phyloP scores from a whole-genome alignment of 2,797 vertebrate species.

The Sphenopsis melanotis region DNA sequence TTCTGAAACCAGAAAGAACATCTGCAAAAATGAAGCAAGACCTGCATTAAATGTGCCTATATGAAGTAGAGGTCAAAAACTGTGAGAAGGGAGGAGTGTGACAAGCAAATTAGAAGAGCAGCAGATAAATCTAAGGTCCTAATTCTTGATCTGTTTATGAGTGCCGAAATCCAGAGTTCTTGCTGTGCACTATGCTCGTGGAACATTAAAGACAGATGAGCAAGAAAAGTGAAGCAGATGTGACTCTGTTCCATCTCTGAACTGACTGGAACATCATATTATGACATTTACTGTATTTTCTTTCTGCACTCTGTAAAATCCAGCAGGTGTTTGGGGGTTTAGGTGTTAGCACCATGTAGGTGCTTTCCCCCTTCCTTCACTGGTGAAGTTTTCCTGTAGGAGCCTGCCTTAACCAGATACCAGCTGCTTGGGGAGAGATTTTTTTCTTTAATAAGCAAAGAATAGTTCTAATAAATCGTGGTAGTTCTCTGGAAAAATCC shows the following conservation, averaged over 20 bases:
- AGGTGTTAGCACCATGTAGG: neutral
- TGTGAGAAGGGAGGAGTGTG: neutral
- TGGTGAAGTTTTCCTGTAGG: neutral
- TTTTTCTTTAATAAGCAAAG: neutral
- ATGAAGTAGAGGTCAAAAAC: neutral
- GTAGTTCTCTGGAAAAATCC: neutral
- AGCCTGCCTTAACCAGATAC: neutral
- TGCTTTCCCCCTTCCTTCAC: neutral
- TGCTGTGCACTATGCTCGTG: neutral
- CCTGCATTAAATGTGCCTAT: neutral
- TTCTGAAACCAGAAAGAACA: neutral
- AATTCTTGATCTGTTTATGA: neutral
- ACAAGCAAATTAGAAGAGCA: neutral
- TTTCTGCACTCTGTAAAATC: neutral
- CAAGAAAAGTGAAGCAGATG: neutral
- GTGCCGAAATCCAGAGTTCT: neutral
- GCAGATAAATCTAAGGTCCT: neutral
- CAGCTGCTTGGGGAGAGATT: neutral
- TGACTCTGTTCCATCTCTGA: neutral
- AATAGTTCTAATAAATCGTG: neutral
- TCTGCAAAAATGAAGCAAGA: neutral
- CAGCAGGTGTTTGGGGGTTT: neutral
- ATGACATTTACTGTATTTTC: neutral
- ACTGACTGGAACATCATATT: neutral
- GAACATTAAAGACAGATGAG: neutral